Evolutionary conservation across 2,113 vertebrate species (phyloP).

Genomic region (Panurus biarmicus): DNA sequence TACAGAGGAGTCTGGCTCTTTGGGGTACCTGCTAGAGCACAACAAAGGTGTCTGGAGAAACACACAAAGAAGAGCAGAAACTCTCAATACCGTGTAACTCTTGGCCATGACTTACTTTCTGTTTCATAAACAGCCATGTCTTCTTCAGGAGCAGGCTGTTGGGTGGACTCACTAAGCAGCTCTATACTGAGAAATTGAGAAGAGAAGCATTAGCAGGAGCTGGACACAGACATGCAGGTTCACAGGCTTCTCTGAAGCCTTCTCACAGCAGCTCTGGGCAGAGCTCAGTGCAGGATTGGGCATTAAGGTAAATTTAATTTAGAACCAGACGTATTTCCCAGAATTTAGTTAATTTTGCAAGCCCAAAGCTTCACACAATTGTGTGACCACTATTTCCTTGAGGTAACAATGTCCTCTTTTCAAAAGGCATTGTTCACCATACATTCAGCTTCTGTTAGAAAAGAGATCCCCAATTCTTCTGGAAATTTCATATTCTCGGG

Average conservation of each 20-base stretch:
- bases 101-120: background rate
- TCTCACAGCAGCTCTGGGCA: background rate
- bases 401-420: background rate
- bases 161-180: background rate
- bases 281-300: background rate
- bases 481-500: slow-evolving; percentile 1
- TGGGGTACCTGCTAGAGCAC: background rate
- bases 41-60: background rate
- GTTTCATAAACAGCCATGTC: background rate
- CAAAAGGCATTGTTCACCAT: background rate
- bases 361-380: background rate
- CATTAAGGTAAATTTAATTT: background rate
- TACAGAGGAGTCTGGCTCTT: background rate
- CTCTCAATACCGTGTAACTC: background rate
- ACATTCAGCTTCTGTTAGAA: background rate
- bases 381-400: background rate
- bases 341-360: background rate
- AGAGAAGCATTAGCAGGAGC: background rate
- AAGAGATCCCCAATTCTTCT: background rate
- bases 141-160: background rate
- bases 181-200: background rate
- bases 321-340: background rate
- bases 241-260: background rate
- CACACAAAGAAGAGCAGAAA: background rate
- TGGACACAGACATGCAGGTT: background rate